Conservation (phyloP, 2,113 vertebrate genomes). For the Tyrannus savana region DNA sequence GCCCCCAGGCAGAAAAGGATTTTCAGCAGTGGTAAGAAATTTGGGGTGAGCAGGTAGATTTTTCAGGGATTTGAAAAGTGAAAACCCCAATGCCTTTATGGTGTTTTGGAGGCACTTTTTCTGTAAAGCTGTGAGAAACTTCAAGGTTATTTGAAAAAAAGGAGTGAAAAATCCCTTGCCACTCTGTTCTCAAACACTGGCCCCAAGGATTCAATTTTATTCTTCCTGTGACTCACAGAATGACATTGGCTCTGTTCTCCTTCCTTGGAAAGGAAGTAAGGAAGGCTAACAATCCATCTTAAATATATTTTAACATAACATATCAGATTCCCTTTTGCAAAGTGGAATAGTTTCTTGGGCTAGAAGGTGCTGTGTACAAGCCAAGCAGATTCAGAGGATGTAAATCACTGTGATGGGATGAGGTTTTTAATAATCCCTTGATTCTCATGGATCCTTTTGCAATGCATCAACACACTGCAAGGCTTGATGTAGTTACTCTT, state of each 20-base stretch:
- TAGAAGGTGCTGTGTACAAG: neutral
- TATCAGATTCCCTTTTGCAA: neutral
- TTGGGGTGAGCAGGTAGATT: neutral
- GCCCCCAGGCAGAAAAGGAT: neutral
- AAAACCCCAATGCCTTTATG: fast-evolving
- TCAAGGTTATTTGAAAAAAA: neutral
- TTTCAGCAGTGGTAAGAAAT: neutral
- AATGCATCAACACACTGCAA: fast-evolving
- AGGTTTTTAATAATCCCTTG: neutral
- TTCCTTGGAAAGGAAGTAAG: constrained; percentile 22
- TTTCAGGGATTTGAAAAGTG: neutral
- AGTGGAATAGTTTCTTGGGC: neutral
- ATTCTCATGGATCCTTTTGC: neutral
- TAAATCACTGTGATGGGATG: fast-evolving
- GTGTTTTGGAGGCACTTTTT: neutral
- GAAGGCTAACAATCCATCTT: neutral
- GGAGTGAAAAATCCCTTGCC: neutral
- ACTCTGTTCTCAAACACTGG: neutral
- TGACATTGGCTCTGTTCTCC: neutral
- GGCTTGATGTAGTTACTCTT: neutral
- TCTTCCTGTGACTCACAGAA: neutral
- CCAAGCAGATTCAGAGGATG: neutral
- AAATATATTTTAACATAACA: neutral
- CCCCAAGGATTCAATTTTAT: neutral
- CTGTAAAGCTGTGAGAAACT: neutral